A percentile compares a stretch with the other conserved stretches of the same genome.
These are phyloP conservation scores for Aradophagus sp. DNA, from an alignment of 1,140 invertebrate species.

Conservation along the genomic window DNA sequence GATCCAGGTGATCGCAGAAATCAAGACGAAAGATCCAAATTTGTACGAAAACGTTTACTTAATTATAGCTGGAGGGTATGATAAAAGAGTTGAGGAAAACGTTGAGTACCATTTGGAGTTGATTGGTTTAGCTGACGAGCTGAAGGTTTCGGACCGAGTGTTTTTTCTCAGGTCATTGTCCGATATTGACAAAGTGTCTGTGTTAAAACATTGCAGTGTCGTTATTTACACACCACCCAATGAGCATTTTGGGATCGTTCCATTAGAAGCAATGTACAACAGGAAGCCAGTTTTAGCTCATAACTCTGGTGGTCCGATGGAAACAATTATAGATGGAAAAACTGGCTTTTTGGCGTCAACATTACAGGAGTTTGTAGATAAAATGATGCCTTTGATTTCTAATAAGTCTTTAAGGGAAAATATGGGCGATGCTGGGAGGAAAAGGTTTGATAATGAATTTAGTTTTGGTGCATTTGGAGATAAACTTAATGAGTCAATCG, in stretches of 20 bases:
- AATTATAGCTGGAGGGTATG: slow-evolving; percentile 98
- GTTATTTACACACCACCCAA: slow-evolving; percentile 96
- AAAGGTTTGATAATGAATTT: slow-evolving; percentile 78
- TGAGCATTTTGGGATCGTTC: slow-evolving; percentile 99
- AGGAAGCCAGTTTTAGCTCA: slow-evolving; percentile 95
- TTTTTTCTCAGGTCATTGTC: slow-evolving; percentile 91
- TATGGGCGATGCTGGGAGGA: slow-evolving; percentile 78
- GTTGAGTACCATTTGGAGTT: slow-evolving; percentile 91
- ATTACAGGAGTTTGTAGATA: slow-evolving; percentile 83
- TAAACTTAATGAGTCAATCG: slow-evolving; percentile 75
- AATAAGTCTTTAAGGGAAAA: slow-evolving; percentile 76
- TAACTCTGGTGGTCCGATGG: slow-evolving; percentile 95
- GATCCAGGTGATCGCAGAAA: slow-evolving; percentile 84
- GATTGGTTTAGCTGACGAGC: slow-evolving; percentile 77
- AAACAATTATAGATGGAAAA: slow-evolving; percentile 90
- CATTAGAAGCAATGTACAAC: slow-evolving; percentile 98
- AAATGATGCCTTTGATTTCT: slow-evolving; percentile 83
- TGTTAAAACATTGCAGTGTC: slow-evolving; percentile 84
- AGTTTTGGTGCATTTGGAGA: slow-evolving; percentile 80
- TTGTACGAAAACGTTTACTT: slow-evolving; percentile 83
- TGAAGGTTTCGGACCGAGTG: slow-evolving; percentile 84
- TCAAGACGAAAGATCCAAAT: slow-evolving; percentile 75
- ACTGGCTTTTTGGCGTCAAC: slow-evolving; percentile 93
- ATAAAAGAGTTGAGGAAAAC: slow-evolving; percentile 92
- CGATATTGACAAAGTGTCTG: slow-evolving; percentile 87